Base-by-base conservation (phyloP, 2,797 vertebrate species). In the Characodon lateralis region DNA sequence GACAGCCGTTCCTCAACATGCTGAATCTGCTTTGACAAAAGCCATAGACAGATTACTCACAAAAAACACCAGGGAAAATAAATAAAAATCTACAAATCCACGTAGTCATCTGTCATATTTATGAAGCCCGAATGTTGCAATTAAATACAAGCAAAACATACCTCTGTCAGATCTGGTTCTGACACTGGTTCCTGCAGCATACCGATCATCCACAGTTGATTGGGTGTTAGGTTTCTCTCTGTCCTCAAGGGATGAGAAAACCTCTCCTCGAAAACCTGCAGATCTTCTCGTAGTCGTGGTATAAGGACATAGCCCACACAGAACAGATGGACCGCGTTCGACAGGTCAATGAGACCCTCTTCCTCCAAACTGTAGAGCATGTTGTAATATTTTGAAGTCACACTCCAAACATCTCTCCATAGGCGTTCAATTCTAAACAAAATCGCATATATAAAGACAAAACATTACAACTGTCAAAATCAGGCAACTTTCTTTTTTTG, bases 321-420 rank as follows among this genome's bases (percentile, higher is more conserved):
- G 68, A 70, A 70, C 22, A 50, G 68, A 14, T 70, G 68, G 41
- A 26, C 41, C 13, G n/a, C n/a, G n/a, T n/a, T n/a, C n/a, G 43
- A 70, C 10, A 70, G 68, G 68, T 70, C 43, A 26, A 70, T 70
- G 16, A 28, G 6, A 6, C 68, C 43, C 43, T 70, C 68, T 70
- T 70, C 41, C 20, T 50, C 68, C n/a, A 70, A 70, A 70, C 43
- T 48, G 39, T 68, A 43, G 41, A 70, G 68, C 10, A 70, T 12
- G 10, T 70, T 50, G 10, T 70, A 70, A 16, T 70, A 70, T 20
- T 68, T 7, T 6, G 39, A 26, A 26, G 68, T 70, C 26, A 70
- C 68, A 50, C n/a, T 48, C 68, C 68, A 70, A 26, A 70, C 68
- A 48, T 70, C 68, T 48, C 68, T 50, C 24, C 68, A 70, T 20